Base-by-base conservation (phyloP, 2,113 vertebrate species). In the Narcine bancroftii region DNA sequence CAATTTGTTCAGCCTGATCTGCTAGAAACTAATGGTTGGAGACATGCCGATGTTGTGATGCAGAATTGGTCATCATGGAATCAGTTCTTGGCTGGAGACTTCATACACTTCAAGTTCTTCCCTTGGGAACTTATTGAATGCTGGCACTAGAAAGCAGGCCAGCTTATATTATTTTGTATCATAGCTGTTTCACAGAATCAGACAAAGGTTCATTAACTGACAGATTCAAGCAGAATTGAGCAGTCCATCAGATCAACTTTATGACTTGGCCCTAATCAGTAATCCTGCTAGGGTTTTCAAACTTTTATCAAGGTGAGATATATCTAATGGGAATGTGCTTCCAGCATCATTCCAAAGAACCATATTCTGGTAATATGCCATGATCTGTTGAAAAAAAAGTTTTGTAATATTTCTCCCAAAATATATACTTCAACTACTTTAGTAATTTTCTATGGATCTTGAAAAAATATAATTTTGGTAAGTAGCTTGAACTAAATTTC, bases 381-480 rank as follows among this genome's bases (percentile, higher is more conserved):
- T 7, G 39, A 19, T 50, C 56, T 42, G 29, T 72, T 47, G 33
- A 53, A 53, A 13, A 6, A 89, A 65, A 65, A 24, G 36, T 7
- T 89, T 19, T 42, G 56, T 65, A 89, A n/a, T 36, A 89, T 89
- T 89, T 89, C 85, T 89, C 60, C 85, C 56, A 66, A 89, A 39
- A 65, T n/a, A 42, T 42, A 11, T 45, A 13, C 19, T 89, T 65
- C 65, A 39, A 65, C n/a, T 42, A 89, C 60, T 21, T 89, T 89
- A 26, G 42, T 26, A 89, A 65, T 63, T n/a, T 65, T 65, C 6
- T n/a, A 42, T 7, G 7, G 36, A 65, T 15, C 56, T 15, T 6
- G 7, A 10, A 60, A 66, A 19, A 89, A 89, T 19, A 36, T 65
- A 1, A 36, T 19, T 89, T 7, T 9, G 29, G 50, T n/a, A 13